A percentile compares a stretch with the other conserved stretches of the same genome.
Evolutionary conservation across 2,113 vertebrate species (phyloP).

Genomic region (Platanista minor): DNA sequence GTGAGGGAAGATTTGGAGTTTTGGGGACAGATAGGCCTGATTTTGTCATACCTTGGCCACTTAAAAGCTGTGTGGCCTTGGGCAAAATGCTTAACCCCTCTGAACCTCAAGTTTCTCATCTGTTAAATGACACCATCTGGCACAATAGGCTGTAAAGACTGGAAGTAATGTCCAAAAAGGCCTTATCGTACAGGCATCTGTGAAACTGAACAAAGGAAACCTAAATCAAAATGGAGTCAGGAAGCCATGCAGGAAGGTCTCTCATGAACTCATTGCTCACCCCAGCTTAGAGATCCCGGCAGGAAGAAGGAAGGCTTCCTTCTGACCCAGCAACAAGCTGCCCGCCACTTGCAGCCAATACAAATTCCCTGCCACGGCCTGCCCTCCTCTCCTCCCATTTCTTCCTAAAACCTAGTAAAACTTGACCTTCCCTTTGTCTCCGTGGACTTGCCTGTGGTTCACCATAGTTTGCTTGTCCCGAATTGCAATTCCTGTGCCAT

Average conservation of each 20-base stretch:
- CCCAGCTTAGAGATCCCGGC: neutral
- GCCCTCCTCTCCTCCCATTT: neutral
- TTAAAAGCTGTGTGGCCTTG: neutral
- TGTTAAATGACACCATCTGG: neutral
- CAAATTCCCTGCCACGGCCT: neutral
- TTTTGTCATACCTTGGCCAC: neutral
- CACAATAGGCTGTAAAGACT: neutral
- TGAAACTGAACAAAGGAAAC: neutral
- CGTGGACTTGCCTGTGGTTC: neutral
- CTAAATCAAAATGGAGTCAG: neutral
- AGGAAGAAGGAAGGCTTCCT: neutral
- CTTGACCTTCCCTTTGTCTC: neutral
- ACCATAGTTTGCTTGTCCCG: neutral
- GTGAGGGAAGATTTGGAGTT: neutral
- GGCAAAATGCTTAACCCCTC: neutral
- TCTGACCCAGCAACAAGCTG: neutral
- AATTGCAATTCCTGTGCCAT: neutral
- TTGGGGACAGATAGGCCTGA: neutral
- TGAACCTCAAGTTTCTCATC: neutral
- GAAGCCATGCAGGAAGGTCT: neutral
- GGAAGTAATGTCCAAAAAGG: neutral
- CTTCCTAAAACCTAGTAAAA: neutral
- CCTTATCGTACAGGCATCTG: neutral
- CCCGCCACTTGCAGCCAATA: neutral
- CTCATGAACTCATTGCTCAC: neutral